These are phyloP conservation scores for Poliocrania exsul DNA, from an alignment of 2,797 vertebrate species.

Conservation along the genomic window DNA sequence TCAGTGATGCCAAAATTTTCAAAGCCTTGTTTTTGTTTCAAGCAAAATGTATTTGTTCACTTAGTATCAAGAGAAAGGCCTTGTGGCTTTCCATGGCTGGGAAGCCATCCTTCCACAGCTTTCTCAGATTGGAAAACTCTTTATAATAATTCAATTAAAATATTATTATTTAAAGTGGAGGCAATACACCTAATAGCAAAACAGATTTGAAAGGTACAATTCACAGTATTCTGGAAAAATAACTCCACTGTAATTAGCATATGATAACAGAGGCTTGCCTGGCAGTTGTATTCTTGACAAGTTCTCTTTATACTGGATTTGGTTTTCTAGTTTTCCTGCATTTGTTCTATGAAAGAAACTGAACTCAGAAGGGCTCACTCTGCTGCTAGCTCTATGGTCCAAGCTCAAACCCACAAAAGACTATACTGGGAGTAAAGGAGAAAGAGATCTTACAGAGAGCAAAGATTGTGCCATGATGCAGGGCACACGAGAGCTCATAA, in stretches of 20 bases:
- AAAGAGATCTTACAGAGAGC: neutral
- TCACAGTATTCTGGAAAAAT: neutral
- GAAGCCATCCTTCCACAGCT: neutral
- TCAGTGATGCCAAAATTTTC: neutral
- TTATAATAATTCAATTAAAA: neutral
- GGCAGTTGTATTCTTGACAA: neutral
- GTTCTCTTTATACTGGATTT: neutral
- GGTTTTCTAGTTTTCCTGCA: neutral
- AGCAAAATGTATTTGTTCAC: neutral
- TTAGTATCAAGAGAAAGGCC: neutral
- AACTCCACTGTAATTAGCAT: neutral
- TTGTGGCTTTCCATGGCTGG: neutral
- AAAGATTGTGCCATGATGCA: neutral
- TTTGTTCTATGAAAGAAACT: neutral
- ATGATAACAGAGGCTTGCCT: neutral
- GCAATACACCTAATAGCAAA: fast-evolving
- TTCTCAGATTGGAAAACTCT: neutral
- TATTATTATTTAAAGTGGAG: neutral
- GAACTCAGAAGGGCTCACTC: neutral
- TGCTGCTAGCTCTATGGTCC: neutral
- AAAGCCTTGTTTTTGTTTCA: neutral
- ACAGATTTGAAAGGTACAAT: neutral
- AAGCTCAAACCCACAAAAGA: neutral
- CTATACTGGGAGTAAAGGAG: neutral
- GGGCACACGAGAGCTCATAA: neutral